Percentiles rank a stretch among this genome's conserved stretches.
phyloP scores from a whole-genome alignment of 2,888 invertebrate genomes.

The Isotomurus palustris region DNA sequence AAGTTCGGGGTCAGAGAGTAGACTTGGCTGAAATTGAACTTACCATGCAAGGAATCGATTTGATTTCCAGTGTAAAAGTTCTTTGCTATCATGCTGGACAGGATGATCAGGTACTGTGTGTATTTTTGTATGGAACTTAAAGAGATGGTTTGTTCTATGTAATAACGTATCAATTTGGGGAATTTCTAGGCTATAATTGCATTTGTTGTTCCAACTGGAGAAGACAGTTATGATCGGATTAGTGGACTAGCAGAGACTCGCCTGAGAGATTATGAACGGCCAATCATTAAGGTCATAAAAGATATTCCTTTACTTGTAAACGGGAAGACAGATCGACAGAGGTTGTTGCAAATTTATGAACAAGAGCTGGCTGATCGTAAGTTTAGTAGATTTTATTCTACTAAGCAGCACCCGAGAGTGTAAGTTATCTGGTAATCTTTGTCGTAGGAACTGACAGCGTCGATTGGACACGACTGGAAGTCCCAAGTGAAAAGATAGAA shows the following conservation, averaged over 20 bases:
- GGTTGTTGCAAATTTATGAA: conserved; percentile 64
- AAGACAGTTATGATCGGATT: conserved; percentile 1
- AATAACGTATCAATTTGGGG: not conserved
- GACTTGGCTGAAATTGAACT: conserved; percentile 49
- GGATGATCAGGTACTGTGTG: conserved; percentile 53
- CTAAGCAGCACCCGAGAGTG: not conserved
- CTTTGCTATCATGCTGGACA: conserved; percentile 73
- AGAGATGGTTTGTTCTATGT: not conserved
- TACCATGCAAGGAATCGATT: conserved; percentile 60
- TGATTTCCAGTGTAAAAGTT: conserved; percentile 71
- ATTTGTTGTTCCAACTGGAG: conserved; percentile 30
- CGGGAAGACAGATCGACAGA: conserved; percentile 80
- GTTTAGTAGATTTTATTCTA: not conserved
- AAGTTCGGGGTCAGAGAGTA: conserved; percentile 79
- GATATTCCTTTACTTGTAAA: conserved; percentile 75
- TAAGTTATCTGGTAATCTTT: not conserved
- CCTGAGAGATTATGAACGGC: conserved; percentile 38
- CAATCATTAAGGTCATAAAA: conserved; percentile 53
- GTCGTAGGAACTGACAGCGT: conserved; percentile 15
- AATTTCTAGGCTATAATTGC: conserved; percentile 31
- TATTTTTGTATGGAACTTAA: not conserved
- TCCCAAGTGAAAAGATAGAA: conserved; percentile 55
- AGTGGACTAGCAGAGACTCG: conserved; percentile 12
- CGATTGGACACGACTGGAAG: conserved; percentile 63
- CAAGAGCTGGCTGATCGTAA: conserved; percentile 52